Conservation (phyloP, 2,888 invertebrate species). For the Unio pictorum region DNA sequence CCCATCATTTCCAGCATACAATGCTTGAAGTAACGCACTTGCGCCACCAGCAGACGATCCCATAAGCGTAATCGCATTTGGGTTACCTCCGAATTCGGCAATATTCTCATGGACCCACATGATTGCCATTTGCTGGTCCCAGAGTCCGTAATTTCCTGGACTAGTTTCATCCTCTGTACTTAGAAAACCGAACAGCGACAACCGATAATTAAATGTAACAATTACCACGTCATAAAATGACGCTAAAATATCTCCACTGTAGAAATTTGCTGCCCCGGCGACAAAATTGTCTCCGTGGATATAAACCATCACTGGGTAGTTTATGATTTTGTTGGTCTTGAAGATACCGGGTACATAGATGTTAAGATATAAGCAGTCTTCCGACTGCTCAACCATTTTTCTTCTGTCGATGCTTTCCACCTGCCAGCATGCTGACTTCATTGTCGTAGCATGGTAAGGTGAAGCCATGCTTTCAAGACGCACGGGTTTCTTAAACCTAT, state of each 20-base stretch:
- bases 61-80: slow-evolving; percentile 22
- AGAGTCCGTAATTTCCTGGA: slow-evolving; percentile 28
- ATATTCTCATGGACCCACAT: slow-evolving; percentile 31
- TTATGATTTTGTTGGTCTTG: slow-evolving; percentile 23
- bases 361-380: slow-evolving; percentile 30
- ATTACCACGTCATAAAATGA: slow-evolving; percentile 19
- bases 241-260: slow-evolving; percentile 23
- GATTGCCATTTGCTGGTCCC: slow-evolving; percentile 36
- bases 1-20: slow-evolving; percentile 31
- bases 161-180: slow-evolving; percentile 17
- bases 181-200: slow-evolving; percentile 30
- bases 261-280: slow-evolving; percentile 17
- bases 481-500: slow-evolving; percentile 16
- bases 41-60: slow-evolving; percentile 28
- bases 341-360: slow-evolving; percentile 29
- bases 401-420: slow-evolving; percentile 13
- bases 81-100: slow-evolving; percentile 28
- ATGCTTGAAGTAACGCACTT: slow-evolving; percentile 21
- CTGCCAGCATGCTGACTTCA: slow-evolving; percentile 23
- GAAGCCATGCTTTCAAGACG: slow-evolving; percentile 10
- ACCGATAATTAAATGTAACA: slow-evolving; percentile 31
- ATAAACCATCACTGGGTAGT: slow-evolving; percentile 28
- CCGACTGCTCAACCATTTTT: slow-evolving; percentile 7
- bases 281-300: slow-evolving; percentile 31
- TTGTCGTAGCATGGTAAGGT: slow-evolving; percentile 32